A percentile compares a stretch with the other conserved stretches of the same genome.
Evolutionary conservation across 2,113 vertebrate genomes (phyloP).

Genomic region (Neogobius melanostomus): DNA sequence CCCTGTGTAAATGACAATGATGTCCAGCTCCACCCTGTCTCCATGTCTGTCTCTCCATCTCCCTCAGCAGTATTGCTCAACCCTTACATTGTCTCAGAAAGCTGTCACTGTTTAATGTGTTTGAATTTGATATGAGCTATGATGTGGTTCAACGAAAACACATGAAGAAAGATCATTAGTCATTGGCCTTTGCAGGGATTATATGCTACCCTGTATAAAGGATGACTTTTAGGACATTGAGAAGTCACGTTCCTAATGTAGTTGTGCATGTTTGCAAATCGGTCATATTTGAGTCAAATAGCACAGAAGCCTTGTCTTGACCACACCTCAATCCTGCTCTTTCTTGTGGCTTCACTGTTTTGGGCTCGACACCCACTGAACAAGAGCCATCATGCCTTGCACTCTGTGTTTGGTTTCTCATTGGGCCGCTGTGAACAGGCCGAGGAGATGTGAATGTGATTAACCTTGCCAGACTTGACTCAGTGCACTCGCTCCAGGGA

Average conservation of each 20-base stretch:
- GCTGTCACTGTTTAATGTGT: neutral
- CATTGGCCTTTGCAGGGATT: neutral
- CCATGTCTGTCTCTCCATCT: neutral
- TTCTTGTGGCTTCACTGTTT: constrained; percentile 50
- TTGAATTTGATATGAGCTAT: neutral
- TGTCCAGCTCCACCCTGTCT: constrained; percentile 4
- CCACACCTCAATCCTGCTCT: constrained; percentile 27
- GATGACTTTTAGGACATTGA: neutral
- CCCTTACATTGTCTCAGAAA: neutral
- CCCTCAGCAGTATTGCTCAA: neutral
- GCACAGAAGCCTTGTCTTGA: neutral
- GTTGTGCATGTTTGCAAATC: neutral
- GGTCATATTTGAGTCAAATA: neutral
- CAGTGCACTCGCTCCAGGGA: constrained; percentile 57
- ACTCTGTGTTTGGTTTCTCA: constrained; percentile 67
- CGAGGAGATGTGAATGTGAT: constrained; percentile 64
- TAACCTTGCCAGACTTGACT: constrained; percentile 66
- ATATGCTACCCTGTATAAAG: neutral
- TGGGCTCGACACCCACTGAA: constrained; percentile 51
- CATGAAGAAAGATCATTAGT: neutral
- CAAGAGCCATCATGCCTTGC: constrained; percentile 69
- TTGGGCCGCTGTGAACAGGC: constrained; percentile 55
- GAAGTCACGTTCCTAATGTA: constrained; percentile 2
- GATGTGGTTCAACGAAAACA: neutral
- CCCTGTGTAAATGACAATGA: constrained; percentile 43